Evolutionary conservation across 2,113 vertebrate species (phyloP).

Genomic region (Heterocephalus glaber): DNA sequence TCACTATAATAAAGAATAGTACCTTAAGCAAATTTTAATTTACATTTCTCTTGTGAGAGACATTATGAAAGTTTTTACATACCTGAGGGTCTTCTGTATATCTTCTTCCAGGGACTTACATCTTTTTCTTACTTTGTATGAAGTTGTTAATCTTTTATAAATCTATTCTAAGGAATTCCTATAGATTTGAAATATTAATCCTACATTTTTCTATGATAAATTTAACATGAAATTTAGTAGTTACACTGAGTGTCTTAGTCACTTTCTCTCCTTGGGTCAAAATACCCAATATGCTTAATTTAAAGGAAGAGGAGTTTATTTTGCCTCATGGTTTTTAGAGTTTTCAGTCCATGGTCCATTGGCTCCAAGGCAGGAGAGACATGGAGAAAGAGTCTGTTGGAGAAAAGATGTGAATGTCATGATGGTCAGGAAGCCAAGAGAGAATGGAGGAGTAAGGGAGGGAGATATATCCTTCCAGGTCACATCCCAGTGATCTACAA

Average conservation of each 20-base stretch:
- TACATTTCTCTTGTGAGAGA: constrained; percentile 3
- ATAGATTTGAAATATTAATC: background rate
- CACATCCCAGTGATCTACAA: background rate
- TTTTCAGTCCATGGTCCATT: background rate
- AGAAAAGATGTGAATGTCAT: background rate
- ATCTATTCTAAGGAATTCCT: background rate
- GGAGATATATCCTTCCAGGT: background rate
- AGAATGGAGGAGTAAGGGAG: background rate
- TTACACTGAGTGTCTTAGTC: background rate
- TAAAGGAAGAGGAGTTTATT: background rate
- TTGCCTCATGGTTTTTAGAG: background rate
- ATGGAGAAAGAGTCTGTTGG: background rate
- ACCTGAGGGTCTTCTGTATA: background rate
- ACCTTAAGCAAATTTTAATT: background rate
- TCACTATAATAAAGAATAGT: background rate
- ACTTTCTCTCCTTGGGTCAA: background rate
- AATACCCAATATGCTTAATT: background rate
- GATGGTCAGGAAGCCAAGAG: background rate
- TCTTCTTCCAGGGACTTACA: background rate
- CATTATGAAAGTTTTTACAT: background rate
- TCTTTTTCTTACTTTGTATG: background rate
- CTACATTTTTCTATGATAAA: background rate
- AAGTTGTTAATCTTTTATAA: background rate
- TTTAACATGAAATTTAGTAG: background rate
- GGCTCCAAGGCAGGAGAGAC: background rate